Conservation (phyloP, 2,888 invertebrate genomes). For the Harpalus rufipes region DNA sequence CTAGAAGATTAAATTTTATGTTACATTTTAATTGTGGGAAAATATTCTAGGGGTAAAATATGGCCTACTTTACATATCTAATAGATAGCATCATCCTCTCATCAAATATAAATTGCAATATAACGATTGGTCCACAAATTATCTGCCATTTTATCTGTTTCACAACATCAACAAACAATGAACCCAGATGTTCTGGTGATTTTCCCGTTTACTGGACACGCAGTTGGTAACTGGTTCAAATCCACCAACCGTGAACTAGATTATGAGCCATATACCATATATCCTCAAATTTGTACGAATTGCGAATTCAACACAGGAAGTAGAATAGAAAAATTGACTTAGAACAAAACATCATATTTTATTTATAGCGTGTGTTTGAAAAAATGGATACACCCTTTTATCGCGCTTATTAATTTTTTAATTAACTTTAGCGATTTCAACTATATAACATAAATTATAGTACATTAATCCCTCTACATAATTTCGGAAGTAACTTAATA, state of each 20-base stretch:
- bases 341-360: background rate
- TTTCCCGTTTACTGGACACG: slow-evolving; percentile 28
- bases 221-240: slow-evolving; percentile 37
- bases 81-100: background rate
- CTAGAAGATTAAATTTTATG: no score
- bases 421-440: no score
- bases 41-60: background rate
- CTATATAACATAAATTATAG: no score
- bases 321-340: background rate
- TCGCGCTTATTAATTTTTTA: no score
- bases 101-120: background rate
- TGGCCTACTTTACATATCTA: background rate
- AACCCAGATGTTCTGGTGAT: slow-evolving; percentile 36
- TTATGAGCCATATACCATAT: background rate
- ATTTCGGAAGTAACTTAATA: no score
- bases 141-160: background rate
- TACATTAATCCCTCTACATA: no score
- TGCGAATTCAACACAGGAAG: background rate
- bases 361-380: no score
- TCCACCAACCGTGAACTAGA: slow-evolving; percentile 44
- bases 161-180: slow-evolving; percentile 24
- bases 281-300: background rate
- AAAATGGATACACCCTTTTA: no score
- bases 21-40: background rate
- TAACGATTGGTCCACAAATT: background rate